Base-by-base conservation (phyloP, 2,888 invertebrate genomes). In the Trichopria drosophilae region DNA sequence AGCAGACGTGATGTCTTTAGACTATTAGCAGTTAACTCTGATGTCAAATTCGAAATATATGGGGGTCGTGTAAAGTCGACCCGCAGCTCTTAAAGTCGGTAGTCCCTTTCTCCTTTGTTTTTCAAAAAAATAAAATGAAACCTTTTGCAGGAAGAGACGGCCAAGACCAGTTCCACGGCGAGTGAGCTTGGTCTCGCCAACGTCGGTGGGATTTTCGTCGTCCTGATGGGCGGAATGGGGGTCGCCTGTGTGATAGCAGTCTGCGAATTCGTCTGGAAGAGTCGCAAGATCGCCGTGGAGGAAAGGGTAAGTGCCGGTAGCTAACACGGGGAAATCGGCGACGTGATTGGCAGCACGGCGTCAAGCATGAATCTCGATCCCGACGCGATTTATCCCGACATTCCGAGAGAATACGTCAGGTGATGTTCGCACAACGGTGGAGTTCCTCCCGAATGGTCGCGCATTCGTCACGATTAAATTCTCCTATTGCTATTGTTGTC, bases 141-240 rank as follows among this genome's bases (percentile, higher is more conserved):
- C n/a, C n/a, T 43, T 56, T 71, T 73, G 28, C 67, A 89, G 89
- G 90, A 90, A 61, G 91, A 91, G 65, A 87, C 87, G 32, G 86
- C 90, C 24, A 92, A 92, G 73, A 85, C 88, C 12, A 89, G 88
- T 58, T 90, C 90, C 51, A 87, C 90, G 0, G 91, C 91, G 35
- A 92, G 91, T 76, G 91, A 91, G 76, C 79, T 97, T 55, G 94
- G 94, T 0, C 80, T 99, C 63, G 93, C 93, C 24, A 97, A 98
- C 78, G 94, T 95, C 18, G 95, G 95, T 28, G 95, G 95, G 4
- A 94, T 95, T 4, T 96, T 96, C 76, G 93, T 95, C n/a, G 93
- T 96, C 1, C 82, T 96, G 43, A 89, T 94, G 85, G 90, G 90
- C 24, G 94, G 94, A 3, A 88, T 90, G 86, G 90, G 90, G 4